Evolutionary conservation across 1,140 invertebrate species (phyloP), one percentile per base, ranked within the genome.

Genomic region (Drosophila lacertosa): DNA sequence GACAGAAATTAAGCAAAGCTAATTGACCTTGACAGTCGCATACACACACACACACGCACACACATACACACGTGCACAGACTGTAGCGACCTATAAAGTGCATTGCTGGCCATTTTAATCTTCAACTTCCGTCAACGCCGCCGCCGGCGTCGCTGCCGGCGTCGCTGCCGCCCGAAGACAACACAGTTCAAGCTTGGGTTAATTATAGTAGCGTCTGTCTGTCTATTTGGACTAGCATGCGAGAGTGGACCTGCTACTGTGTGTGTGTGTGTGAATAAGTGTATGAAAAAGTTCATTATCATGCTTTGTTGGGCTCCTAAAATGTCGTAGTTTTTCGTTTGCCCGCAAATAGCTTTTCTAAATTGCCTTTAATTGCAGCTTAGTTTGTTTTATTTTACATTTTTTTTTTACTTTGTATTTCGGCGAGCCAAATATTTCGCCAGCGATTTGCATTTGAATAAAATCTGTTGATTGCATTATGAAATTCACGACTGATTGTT

Each of bases 1-100:
- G 69, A 42, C 57, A 64, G 68, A 82, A 83, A 74, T 82, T 83
- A 48, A 81, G 51, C 69, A 66, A 35, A 66, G 60, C 66, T 82
- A 82, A 82, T 84, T 82, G 80, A 78, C 80, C 79, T 79, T 82
- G 78, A 74, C 78, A 65, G 57, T 60, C 55, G 39, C 50, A 29
- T 20, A 22, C 45, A 59, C 29, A 40, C 42, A 51, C 15, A 15
- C 32, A 45, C 20, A 5, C 39, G 10, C 29, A 13, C 24, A 57
- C 11, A 33, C 45, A 32, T n/a, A 42, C 13, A 9, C 32, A 45
- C 55, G 26, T 10, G n/a, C 26, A 20, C 24, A n/a, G 42, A 33
- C 24, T 60, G 13, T n/a, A n/a, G 53, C 76, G 76, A 79, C 65
- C 76, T 51, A 82, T 70, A 83, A 83, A 82, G 79, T 78, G 79